Evolutionary conservation across 2,113 vertebrate genomes (phyloP).

Genomic region (Campylorhamphus procurvoides): DNA sequence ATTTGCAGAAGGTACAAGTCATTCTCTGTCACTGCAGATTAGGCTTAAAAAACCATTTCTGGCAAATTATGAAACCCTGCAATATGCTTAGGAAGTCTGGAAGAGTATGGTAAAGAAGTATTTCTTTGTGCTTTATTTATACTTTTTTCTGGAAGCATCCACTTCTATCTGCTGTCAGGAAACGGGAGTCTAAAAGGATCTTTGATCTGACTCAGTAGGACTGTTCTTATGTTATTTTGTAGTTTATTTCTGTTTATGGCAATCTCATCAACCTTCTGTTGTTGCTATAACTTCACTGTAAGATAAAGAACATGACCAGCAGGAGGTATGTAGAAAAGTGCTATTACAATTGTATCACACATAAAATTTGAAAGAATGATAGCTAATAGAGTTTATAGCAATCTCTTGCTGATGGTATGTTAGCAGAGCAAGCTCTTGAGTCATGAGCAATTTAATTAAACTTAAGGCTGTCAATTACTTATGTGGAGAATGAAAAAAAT

Average conservation of each 20-base stretch:
- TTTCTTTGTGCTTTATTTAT: background rate
- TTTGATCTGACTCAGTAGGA: background rate
- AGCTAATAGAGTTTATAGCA: background rate
- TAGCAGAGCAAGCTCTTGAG: background rate
- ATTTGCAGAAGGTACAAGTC: background rate
- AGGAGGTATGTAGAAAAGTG: background rate
- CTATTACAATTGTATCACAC: background rate
- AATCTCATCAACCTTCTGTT: background rate
- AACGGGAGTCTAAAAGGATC: background rate
- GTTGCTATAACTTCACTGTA: background rate
- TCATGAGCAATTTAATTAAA: background rate
- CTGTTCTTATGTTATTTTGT: background rate
- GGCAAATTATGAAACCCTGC: background rate
- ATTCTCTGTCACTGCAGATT: background rate
- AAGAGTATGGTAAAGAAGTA: background rate
- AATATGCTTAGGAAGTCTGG: background rate
- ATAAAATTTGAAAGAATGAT: conserved; percentile 9
- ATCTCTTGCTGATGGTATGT: background rate
- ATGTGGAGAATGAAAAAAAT: background rate
- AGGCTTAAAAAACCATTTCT: background rate
- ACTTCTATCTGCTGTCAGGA: background rate
- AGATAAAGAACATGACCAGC: background rate
- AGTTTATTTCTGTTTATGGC: background rate
- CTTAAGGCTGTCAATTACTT: background rate
- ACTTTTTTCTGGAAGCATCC: background rate